Evolutionary conservation across 1,140 invertebrate genomes (phyloP), one percentile per base, ranked within the genome.

Genomic region (Fopius arisanus): DNA sequence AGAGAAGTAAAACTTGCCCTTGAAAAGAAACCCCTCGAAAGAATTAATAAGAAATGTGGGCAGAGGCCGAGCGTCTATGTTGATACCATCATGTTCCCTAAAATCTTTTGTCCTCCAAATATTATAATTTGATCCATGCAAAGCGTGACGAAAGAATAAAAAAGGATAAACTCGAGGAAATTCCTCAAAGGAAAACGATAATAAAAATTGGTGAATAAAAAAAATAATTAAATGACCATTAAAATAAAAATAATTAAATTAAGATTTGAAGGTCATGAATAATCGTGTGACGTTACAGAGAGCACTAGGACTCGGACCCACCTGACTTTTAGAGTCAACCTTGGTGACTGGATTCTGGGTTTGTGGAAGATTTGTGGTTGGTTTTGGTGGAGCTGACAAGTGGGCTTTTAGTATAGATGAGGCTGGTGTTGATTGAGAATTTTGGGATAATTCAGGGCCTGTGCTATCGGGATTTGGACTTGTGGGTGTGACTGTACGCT

Each of bases 351-450:
- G 82, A 82, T 81, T 87, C 82, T 81, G 84, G 82, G 82, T 78
- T 82, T 81, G 81, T 77, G 78, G 77, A 72, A 79, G 79, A 77
- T 75, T 83, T 77, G 84, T 81, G 59, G 81, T 79, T 80, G 87
- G 87, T 87, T 92, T 92, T 66, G 92, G 90, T 72, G 93, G 93
- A 75, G 92, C 91, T 82, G 92, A 93, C 70, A 94, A 88, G 84
- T 94, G 93, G 79, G 93, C 93, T 89, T 94, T 94, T 19, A 94
- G 89, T 83, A 94, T 94, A n/a, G 92, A 91, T 72, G 92, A 93
- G 26, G 90, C 88, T 59, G 91, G 90, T 70, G 89, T 79, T 62
- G 82, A 78, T 68, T 79, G 82, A 70, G 79, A 79, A 74, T 77
- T 74, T 78, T 82, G 80, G 75, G 80, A 76, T 78, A 81, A 76